A percentile compares a stretch with the other conserved stretches of the same genome.
phyloP scores from a whole-genome alignment of 2,797 vertebrate species.

The Parauchenoglanis ngamensis region DNA sequence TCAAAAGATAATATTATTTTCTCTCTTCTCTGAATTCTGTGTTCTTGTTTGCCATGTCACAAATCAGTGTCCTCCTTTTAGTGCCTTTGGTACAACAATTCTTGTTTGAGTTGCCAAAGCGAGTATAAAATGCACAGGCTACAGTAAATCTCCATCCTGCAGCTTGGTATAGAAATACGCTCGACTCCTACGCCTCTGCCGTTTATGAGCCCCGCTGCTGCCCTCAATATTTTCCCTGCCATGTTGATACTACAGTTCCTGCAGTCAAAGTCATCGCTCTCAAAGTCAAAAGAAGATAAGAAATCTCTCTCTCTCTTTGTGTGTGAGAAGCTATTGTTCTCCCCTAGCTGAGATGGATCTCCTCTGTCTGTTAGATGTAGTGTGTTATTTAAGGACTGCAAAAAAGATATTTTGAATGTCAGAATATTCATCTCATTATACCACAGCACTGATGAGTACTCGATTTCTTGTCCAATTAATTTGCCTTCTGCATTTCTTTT shows the following conservation, averaged over 20 bases:
- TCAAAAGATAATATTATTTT: neutral
- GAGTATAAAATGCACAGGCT: neutral
- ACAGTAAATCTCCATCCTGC: neutral
- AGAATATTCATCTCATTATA: neutral
- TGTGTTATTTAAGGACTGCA: neutral
- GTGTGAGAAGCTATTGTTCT: no score
- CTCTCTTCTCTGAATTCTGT: neutral
- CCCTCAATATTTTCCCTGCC: slow-evolving; percentile 32
- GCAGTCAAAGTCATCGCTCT: slow-evolving; percentile 10
- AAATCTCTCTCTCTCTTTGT: neutral
- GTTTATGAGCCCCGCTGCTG: slow-evolving; percentile 1
- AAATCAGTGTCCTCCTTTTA: neutral
- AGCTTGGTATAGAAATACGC: neutral
- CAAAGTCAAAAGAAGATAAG: neutral
- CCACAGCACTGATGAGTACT: neutral
- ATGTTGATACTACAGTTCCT: neutral
- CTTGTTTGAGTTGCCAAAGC: neutral
- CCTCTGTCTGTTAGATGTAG: neutral
- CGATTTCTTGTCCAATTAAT: neutral
- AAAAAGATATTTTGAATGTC: neutral
- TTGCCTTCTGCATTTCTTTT: neutral
- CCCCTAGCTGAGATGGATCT: neutral
- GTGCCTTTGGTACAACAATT: neutral
- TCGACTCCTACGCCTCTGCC: neutral
- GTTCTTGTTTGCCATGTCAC: neutral